phyloP scores from a whole-genome alignment of 2,888 invertebrate genomes.

The Venusia cambrica region DNA sequence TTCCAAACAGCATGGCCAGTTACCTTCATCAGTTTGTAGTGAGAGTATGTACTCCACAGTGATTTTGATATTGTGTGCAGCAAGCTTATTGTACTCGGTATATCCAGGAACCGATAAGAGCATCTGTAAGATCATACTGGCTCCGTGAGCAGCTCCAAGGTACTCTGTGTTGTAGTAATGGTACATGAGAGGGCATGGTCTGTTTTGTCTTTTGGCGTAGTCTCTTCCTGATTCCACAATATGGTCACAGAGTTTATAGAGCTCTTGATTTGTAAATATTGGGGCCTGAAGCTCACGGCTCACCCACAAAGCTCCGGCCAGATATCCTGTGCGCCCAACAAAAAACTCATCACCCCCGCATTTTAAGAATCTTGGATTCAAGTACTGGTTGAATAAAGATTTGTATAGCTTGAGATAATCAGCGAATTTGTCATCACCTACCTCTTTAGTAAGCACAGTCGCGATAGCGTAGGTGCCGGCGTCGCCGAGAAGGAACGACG shows the following conservation, averaged over 20 bases:
- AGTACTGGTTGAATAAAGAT: slow-evolving; percentile 54
- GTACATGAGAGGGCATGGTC: slow-evolving; percentile 88
- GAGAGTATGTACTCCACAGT: slow-evolving; percentile 85
- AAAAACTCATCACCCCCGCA: slow-evolving; percentile 91
- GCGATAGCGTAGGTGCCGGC: slow-evolving; percentile 89
- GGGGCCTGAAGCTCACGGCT: slow-evolving; percentile 73
- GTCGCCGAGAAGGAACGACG: slow-evolving; percentile 89
- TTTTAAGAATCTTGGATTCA: slow-evolving; percentile 76
- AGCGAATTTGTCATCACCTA: slow-evolving; percentile 61
- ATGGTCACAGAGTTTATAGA: slow-evolving; percentile 84
- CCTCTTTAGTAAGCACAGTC: slow-evolving; percentile 80
- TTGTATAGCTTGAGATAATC: slow-evolving; percentile 60
- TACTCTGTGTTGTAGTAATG: slow-evolving; percentile 88
- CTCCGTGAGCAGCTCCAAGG: slow-evolving; percentile 84
- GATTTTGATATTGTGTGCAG: slow-evolving; percentile 81
- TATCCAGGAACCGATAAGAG: slow-evolving; percentile 75
- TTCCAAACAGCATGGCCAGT: slow-evolving; percentile 88
- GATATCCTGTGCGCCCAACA: slow-evolving; percentile 91
- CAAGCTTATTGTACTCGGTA: slow-evolving; percentile 71
- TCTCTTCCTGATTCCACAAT: slow-evolving; percentile 87
- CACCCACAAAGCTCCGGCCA: slow-evolving; percentile 89
- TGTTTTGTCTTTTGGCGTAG: slow-evolving; percentile 81
- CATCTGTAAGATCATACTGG: slow-evolving; percentile 81
- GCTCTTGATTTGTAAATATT: slow-evolving; percentile 64
- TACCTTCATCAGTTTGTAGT: slow-evolving; percentile 86